These are phyloP conservation scores for Pelusios castaneus DNA, from an alignment of 2,113 vertebrate species.

Conservation along the genomic window DNA sequence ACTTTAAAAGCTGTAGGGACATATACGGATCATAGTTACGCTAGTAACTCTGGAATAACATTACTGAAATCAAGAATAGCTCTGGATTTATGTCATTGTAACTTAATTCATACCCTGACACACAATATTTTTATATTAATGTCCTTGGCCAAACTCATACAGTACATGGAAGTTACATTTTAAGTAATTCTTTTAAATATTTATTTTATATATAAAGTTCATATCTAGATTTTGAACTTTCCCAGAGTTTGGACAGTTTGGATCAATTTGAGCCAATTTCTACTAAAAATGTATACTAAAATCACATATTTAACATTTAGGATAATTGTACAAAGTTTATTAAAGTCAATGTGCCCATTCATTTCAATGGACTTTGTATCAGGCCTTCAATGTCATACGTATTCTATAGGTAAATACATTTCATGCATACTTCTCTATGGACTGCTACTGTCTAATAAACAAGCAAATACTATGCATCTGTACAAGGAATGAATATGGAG, in stretches of 20 bases:
- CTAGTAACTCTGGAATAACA: neutral
- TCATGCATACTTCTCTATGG: neutral
- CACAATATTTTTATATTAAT: neutral
- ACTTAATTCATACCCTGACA: neutral
- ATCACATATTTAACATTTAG: neutral
- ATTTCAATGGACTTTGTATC: neutral
- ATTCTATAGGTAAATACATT: neutral
- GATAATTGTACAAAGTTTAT: neutral
- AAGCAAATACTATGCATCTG: neutral
- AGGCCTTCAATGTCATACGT: neutral
- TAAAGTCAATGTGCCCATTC: neutral
- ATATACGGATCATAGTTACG: neutral
- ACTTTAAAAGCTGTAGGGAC: neutral
- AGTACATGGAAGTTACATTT: neutral
- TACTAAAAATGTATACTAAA: conserved; percentile 8
- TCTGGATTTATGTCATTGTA: neutral
- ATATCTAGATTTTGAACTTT: neutral
- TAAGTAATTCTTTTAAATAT: neutral
- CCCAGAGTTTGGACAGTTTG: neutral
- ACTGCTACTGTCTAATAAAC: neutral
- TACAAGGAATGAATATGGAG: conserved; percentile 40
- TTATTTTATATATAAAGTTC: neutral
- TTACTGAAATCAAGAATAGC: conserved; percentile 6
- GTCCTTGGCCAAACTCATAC: neutral
- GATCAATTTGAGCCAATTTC: neutral